These are phyloP conservation scores for Pelmatolapia mariae DNA, from an alignment of 2,113 vertebrate species.

Conservation along the genomic window DNA sequence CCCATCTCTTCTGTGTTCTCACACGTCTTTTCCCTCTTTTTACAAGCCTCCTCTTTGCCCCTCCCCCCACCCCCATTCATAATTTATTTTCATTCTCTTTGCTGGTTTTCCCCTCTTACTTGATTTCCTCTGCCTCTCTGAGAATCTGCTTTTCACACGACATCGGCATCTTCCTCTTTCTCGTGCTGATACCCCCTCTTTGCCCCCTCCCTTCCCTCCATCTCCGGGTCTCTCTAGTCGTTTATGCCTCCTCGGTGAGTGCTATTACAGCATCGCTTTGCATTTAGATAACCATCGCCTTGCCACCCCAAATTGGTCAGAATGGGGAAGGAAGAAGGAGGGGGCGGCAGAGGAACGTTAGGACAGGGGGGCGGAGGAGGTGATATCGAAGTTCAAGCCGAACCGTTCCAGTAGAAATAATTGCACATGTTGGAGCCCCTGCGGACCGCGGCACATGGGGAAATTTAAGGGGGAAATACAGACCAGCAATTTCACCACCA, in stretches of 20 bases:
- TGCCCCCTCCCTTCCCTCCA: neutral
- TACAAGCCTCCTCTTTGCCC: neutral
- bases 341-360: neutral
- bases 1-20: neutral
- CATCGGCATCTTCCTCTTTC: neutral
- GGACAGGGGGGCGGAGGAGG: neutral
- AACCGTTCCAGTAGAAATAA: slow-evolving; percentile 55
- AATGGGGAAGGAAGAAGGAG: neutral
- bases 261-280: slow-evolving; percentile 76
- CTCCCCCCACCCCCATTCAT: neutral
- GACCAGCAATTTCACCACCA: slow-evolving; percentile 29
- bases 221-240: slow-evolving; percentile 39
- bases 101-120: neutral
- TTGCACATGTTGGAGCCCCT: slow-evolving; percentile 41
- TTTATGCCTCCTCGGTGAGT: slow-evolving; percentile 56
- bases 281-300: slow-evolving; percentile 76
- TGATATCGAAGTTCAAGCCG: slow-evolving; percentile 37
- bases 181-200: neutral
- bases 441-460: slow-evolving; percentile 1
- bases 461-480: slow-evolving; percentile 38
- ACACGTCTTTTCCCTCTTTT: neutral
- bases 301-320: slow-evolving; percentile 64
- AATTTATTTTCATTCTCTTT: neutral
- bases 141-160: neutral
- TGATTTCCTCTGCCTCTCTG: neutral